Percentiles rank a stretch among this genome's conserved stretches.
Conservation (phyloP, 2,797 vertebrate species). For the Leontopithecus rosalia region DNA sequence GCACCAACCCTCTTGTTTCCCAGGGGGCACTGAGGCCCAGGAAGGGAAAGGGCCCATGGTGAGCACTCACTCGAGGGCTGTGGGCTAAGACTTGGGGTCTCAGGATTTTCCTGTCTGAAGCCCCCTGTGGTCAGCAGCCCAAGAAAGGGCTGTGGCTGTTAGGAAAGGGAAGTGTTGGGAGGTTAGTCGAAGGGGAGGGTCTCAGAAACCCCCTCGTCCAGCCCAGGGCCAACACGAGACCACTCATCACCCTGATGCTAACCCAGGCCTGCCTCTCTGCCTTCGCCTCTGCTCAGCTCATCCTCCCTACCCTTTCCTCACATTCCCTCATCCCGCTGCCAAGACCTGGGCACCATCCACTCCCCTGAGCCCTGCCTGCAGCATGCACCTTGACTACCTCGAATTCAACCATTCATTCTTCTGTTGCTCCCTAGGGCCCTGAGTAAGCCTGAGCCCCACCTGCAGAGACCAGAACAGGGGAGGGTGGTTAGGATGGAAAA, state of each 20-base stretch:
- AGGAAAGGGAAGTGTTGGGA: too few relatives aligned
- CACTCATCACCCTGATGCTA: too few relatives aligned
- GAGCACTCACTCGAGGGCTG: not conserved
- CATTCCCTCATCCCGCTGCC: accelerated
- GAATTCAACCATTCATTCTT: not conserved
- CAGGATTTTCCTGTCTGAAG: not conserved
- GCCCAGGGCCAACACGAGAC: accelerated
- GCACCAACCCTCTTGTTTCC: not conserved
- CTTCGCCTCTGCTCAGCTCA: not conserved
- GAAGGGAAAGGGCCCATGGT: not conserved
- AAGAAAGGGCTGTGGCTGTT: not conserved
- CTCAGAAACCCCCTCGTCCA: not conserved
- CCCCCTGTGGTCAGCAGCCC: not conserved
- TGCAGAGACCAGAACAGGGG: not conserved
- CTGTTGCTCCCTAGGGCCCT: not conserved
- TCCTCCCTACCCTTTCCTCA: not conserved
- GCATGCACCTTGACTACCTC: accelerated
- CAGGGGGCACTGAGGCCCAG: not conserved
- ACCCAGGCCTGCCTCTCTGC: not conserved
- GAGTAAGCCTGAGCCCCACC: not conserved
- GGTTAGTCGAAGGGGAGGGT: too few relatives aligned
- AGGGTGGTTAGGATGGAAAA: not conserved
- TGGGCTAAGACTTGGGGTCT: not conserved
- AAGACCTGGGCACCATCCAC: not conserved
- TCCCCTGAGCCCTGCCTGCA: not conserved